Base-by-base conservation (phyloP, 2,797 vertebrate species). In the Onychomys leucogaster region DNA sequence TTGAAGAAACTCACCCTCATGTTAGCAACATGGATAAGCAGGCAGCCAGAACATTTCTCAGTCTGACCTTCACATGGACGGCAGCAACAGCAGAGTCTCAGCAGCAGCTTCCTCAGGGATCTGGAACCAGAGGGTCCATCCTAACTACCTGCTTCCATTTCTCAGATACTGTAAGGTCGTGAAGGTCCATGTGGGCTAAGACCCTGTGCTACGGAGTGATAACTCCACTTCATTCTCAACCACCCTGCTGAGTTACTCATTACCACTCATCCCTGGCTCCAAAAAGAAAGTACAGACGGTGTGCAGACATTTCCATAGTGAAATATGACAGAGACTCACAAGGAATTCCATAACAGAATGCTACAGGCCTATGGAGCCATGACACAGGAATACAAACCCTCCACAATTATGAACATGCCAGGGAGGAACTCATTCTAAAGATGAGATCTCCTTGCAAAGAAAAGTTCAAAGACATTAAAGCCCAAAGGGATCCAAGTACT, bases 391-490 rank as follows among this genome's bases (percentile, higher is more conserved):
- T 63, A 52, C 11, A 32, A 91, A 59, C 80, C 12, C 34, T 69
- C 37, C 37, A 25, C 61, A 69, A 13, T 32, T 6, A 52, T 2
- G 65, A 71, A 2, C 57, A 9, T 82, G 11, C 91, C 10, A 29
- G 69, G 43, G 34, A 25, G 16, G 59, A 21, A 21, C 34, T 17
- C 61, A 4, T 37, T 25, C 84, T 78, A 55, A 80, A 61, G 69
- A 76, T 41, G 34, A 75, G 86, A 73, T 55, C 91, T 90, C 86
- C 91, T 84, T 16, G n/a, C 49, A 63, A 94, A 71, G 34, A 46
- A 69, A 83, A 95, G 49, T 80, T 94, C 91, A 92, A 88, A 96
- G 78, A 43, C 82, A 29, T 10, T 19, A 17, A 80, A 27, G 43
- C 93, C 93, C 69, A 17, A 63, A 73, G 85, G 61, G n/a, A n/a